Base-by-base conservation (phyloP, 2,797 vertebrate genomes). In the Hyperoplus lanceolatus region DNA sequence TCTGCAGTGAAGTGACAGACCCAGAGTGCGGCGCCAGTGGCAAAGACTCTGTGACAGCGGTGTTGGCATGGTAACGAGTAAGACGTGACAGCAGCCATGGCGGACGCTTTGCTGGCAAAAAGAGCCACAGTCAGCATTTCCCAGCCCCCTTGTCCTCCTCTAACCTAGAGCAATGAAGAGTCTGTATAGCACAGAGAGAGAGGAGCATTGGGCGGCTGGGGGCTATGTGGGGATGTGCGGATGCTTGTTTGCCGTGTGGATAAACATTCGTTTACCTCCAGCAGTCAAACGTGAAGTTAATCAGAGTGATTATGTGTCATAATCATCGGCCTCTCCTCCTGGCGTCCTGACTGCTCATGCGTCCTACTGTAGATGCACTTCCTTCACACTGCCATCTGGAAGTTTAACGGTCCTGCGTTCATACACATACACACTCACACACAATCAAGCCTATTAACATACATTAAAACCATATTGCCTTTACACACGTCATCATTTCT, bases 261-360 rank as follows among this genome's bases (percentile, higher is more conserved):
- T 94, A 94, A 95, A 94, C 91, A 93, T 90, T 95, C 63, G 93
- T 96, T 95, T 94, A 91, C 88, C 87, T 89, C 90, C 90, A 85
- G 89, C 90, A 92, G 81, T 90, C 90, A 90, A 91, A 94, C 84
- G 83, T 93, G 90, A 92, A 92, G 91, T 93, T 94, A 94, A 95
- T 95, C 90, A 94, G 88, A 90, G 88, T 92, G 92, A 95, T 94
- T 92, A 93, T 88, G 82, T 82, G 77, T 90, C 87, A 85, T 89
- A 87, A 92, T 92, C 85, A 88, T 84, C 81, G 45, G 29, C 68
- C 48, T 85, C 89, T 80, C 90, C 74, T 84, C 78, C 73, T 57
- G 55, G 79, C 80, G 73, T 79, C 73, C 49, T 18, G 50, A 54
- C 80, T 38, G 67, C 75, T 82, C 59, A 62, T 70, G 81, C 69